Percentiles rank a stretch among this genome's conserved stretches.
These are phyloP conservation scores for Marronus borbonicus DNA, from an alignment of 2,888 invertebrate species.

Conservation along the genomic window DNA sequence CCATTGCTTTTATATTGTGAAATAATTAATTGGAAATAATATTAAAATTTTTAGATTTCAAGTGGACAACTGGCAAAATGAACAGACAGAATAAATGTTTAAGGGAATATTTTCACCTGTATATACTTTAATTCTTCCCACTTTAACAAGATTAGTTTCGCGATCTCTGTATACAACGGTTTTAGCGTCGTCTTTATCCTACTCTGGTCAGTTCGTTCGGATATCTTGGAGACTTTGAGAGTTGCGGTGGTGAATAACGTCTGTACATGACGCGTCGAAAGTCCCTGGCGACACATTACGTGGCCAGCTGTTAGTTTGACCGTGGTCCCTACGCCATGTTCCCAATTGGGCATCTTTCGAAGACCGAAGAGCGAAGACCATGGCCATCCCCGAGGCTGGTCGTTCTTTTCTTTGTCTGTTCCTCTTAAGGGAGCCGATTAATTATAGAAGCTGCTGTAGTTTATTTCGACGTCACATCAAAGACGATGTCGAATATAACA, in stretches of 20 bases:
- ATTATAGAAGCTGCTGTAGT: conserved; percentile 64
- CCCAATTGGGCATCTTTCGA: conserved; percentile 64
- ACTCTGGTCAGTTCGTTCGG: conserved; percentile 26
- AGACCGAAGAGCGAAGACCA: conserved; percentile 51
- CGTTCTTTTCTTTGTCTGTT: conserved; percentile 66
- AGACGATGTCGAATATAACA: conserved; percentile 44
- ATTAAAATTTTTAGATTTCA: no score
- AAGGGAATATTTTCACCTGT: no score
- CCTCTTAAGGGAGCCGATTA: conserved; percentile 70
- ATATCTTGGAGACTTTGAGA: conserved; percentile 48
- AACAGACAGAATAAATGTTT: no score
- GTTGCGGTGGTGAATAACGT: conserved; percentile 56
- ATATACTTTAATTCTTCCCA: not conserved
- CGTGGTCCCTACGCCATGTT: conserved; percentile 65
- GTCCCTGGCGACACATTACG: conserved; percentile 72
- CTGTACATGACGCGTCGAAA: conserved; percentile 63
- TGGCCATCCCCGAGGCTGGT: conserved; percentile 67
- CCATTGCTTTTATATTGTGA: no score
- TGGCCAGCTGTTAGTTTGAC: conserved; percentile 71
- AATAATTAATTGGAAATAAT: no score
- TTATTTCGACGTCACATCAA: conserved; percentile 43
- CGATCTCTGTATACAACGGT: not conserved
- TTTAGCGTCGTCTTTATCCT: not conserved
- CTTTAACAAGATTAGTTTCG: conserved; percentile 4
- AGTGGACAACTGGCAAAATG: no score